Percentiles rank a stretch among this genome's conserved stretches.
Evolutionary conservation across 2,797 vertebrate species (phyloP).

Genomic region (Coreius guichenoti): DNA sequence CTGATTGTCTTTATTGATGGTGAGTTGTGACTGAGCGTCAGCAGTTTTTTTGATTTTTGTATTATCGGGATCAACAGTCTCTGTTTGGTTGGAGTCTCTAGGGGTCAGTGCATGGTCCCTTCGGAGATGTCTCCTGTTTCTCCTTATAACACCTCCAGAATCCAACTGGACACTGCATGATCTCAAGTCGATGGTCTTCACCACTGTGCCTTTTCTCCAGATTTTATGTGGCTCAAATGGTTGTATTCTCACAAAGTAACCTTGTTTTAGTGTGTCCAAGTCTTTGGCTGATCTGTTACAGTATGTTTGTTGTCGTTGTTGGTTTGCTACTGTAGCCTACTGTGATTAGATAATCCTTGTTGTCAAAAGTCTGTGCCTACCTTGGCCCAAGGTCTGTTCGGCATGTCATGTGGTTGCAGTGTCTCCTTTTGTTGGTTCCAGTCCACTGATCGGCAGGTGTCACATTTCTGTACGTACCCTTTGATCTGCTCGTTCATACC

Average conservation of each 20-base stretch:
- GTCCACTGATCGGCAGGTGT: no score
- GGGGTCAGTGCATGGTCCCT: background rate
- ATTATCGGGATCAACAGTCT: background rate
- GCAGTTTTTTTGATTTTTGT: no score
- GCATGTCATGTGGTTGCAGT: no score
- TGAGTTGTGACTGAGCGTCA: no score
- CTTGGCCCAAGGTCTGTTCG: no score
- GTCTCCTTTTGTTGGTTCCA: no score
- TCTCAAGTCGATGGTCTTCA: background rate
- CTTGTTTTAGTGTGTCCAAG: slow-evolving; percentile 10
- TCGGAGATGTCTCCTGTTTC: slow-evolving; percentile 25
- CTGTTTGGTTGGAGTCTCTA: background rate
- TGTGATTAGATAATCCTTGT: no score
- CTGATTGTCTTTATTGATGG: no score
- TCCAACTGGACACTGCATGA: slow-evolving; percentile 9
- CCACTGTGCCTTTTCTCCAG: slow-evolving; percentile 29
- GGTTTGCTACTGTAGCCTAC: no score
- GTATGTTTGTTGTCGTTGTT: background rate
- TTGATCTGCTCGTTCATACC: no score
- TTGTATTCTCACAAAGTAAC: slow-evolving; percentile 27
- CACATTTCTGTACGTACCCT: no score
- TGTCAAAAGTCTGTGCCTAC: no score
- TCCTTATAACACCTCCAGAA: slow-evolving; percentile 23
- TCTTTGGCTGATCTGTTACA: background rate
- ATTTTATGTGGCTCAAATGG: slow-evolving; percentile 27